A percentile compares a stretch with the other conserved stretches of the same genome.
Evolutionary conservation across 2,888 invertebrate species (phyloP).

Genomic region (Sipunculus nudus): DNA sequence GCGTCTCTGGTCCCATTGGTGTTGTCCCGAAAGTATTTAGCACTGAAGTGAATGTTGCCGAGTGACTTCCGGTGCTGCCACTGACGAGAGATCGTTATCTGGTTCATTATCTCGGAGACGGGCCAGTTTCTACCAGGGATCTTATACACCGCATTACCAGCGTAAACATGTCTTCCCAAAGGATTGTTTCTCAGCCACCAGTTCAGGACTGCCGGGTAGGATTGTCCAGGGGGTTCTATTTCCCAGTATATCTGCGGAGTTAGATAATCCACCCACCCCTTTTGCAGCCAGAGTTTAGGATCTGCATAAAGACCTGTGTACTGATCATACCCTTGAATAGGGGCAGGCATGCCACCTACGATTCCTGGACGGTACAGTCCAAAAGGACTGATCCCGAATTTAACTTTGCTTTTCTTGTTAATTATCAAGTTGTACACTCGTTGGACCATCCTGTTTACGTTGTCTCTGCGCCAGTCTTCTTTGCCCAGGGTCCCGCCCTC

Average conservation of each 20-base stretch:
- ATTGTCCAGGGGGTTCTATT: slow-evolving; percentile 56
- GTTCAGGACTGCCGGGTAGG: slow-evolving; percentile 53
- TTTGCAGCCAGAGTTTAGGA: slow-evolving; percentile 52
- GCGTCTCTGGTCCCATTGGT: no score
- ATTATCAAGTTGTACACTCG: slow-evolving; percentile 40
- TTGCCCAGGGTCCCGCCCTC: slow-evolving; percentile 46
- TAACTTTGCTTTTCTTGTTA: slow-evolving; percentile 43
- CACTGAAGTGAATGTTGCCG: no score
- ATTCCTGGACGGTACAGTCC: slow-evolving; percentile 59
- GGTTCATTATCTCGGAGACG: slow-evolving; percentile 41
- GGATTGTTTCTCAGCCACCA: slow-evolving; percentile 61
- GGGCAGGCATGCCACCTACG: slow-evolving; percentile 43
- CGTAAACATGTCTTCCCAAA: slow-evolving; percentile 47
- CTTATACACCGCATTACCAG: slow-evolving; percentile 45
- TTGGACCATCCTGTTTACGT: slow-evolving; percentile 51
- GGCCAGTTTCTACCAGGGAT: slow-evolving; percentile 42
- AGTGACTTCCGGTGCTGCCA: no score
- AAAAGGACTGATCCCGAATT: slow-evolving; percentile 60
- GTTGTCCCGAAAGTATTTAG: no score
- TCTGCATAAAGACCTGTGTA: slow-evolving; percentile 54
- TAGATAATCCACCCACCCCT: slow-evolving; percentile 59
- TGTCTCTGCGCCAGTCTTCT: slow-evolving; percentile 57
- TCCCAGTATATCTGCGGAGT: slow-evolving; percentile 61
- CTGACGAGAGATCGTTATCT: no score
- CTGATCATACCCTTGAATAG: slow-evolving; percentile 47